phyloP scores from a whole-genome alignment of 2,888 invertebrate genomes.

The Drosophila diplacantha region DNA sequence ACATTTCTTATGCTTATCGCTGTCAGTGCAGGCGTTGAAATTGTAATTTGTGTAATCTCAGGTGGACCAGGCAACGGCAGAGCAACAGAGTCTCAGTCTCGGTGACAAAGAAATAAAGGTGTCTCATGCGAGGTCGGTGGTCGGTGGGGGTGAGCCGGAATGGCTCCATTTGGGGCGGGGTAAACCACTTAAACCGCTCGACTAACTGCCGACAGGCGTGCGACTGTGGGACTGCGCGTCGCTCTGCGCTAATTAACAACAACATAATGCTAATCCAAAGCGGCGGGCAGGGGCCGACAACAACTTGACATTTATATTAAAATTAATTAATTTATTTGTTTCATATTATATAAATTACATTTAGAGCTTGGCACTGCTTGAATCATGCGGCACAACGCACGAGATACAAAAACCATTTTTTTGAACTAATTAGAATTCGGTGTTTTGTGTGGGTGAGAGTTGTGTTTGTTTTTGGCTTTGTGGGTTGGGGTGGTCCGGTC shows the following conservation, averaged over 20 bases:
- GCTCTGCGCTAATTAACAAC: slow-evolving; percentile 56
- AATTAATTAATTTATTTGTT: slow-evolving; percentile 70
- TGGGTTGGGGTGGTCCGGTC: slow-evolving; percentile 1
- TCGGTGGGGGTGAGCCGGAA: slow-evolving; percentile 18
- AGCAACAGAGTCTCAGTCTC: slow-evolving; percentile 22
- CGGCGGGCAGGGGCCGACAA: slow-evolving; percentile 11
- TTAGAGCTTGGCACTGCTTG: slow-evolving; percentile 48
- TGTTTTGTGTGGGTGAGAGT: slow-evolving; percentile 31
- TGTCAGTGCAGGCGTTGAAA: slow-evolving; percentile 68
- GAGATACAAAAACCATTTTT: slow-evolving; percentile 49
- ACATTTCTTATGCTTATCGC: slow-evolving; percentile 72
- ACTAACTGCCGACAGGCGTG: slow-evolving; percentile 36
- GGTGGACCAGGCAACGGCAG: slow-evolving; percentile 47
- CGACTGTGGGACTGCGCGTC: slow-evolving; percentile 42
- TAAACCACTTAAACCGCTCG: slow-evolving; percentile 50
- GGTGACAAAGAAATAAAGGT: slow-evolving; percentile 38
- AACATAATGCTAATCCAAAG: slow-evolving; percentile 52
- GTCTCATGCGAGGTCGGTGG: slow-evolving; percentile 7
- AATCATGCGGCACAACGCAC: slow-evolving; percentile 40
- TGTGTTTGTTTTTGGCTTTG: slow-evolving; percentile 12
- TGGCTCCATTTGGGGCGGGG: slow-evolving; percentile 33
- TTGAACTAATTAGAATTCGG: slow-evolving; percentile 57
- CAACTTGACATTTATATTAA: slow-evolving; percentile 60
- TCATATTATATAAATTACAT: slow-evolving; percentile 70
- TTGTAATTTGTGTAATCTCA: slow-evolving; percentile 70